phyloP scores from a whole-genome alignment of 1,140 invertebrate genomes.

The Dryas iulia region DNA sequence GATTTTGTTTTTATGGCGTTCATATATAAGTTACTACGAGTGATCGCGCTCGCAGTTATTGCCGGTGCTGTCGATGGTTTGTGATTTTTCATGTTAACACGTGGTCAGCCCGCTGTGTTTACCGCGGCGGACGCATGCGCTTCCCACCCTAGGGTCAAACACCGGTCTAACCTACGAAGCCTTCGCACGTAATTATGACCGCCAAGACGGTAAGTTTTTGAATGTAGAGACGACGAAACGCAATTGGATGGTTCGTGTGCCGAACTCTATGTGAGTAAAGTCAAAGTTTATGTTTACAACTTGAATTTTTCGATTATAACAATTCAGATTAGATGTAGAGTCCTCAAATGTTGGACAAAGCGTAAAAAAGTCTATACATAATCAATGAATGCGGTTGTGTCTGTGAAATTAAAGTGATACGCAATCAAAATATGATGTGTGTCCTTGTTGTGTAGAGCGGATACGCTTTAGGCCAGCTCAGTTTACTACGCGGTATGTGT shows the following conservation, averaged over 20 bases:
- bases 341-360: conserved; percentile 13
- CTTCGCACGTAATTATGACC: conserved; percentile 56
- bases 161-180: conserved; percentile 67
- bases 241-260: neutral
- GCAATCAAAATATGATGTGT: conserved; percentile 52
- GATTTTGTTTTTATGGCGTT: conserved; percentile 78
- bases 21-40: conserved; percentile 63
- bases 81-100: conserved; percentile 59
- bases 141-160: conserved; percentile 71
- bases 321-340: neutral
- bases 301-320: neutral
- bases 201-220: conserved; percentile 30
- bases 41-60: conserved; percentile 72
- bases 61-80: conserved; percentile 70
- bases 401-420: conserved; percentile 48
- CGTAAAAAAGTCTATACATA: conserved; percentile 33
- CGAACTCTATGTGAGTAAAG: neutral
- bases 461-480: conserved; percentile 24
- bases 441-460: conserved; percentile 40
- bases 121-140: conserved; percentile 71
- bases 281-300: neutral
- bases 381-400: conserved; percentile 38
- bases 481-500: conserved; percentile 12
- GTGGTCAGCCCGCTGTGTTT: conserved; percentile 65
- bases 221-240: neutral